Conservation (phyloP, 2,113 vertebrate genomes). For the Microtus oregoni region DNA sequence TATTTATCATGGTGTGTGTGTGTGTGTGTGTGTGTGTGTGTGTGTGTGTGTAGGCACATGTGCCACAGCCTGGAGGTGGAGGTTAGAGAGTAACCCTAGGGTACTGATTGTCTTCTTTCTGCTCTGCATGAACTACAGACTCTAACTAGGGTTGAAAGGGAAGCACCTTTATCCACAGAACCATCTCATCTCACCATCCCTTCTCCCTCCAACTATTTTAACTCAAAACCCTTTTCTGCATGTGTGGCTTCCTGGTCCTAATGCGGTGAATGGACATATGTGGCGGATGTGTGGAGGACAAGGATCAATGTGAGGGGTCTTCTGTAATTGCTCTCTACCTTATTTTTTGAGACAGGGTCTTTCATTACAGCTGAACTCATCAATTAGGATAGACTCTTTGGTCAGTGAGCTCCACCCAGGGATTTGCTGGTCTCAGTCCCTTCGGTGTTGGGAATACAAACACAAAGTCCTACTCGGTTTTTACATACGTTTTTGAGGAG, state of each 20-base stretch:
- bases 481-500: neutral
- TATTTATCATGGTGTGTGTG: neutral
- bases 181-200: no score
- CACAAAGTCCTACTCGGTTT: neutral
- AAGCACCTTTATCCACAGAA: neutral
- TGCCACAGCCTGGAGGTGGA: neutral
- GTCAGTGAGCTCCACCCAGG: neutral
- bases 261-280: neutral
- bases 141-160: neutral
- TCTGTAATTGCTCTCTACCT: neutral
- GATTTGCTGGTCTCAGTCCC: neutral
- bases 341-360: neutral
- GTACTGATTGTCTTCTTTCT: neutral
- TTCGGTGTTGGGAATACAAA: neutral
- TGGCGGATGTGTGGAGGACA: neutral
- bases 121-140: no score
- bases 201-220: neutral
- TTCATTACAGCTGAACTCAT: neutral
- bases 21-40: neutral
- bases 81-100: neutral
- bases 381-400: neutral
- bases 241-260: neutral
- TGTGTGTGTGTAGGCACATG: no score
- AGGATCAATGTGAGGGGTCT: neutral
- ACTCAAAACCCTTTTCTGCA: neutral